These are phyloP conservation scores for Drosophila carrolli DNA, from an alignment of 1,140 invertebrate genomes.

Conservation along the genomic window DNA sequence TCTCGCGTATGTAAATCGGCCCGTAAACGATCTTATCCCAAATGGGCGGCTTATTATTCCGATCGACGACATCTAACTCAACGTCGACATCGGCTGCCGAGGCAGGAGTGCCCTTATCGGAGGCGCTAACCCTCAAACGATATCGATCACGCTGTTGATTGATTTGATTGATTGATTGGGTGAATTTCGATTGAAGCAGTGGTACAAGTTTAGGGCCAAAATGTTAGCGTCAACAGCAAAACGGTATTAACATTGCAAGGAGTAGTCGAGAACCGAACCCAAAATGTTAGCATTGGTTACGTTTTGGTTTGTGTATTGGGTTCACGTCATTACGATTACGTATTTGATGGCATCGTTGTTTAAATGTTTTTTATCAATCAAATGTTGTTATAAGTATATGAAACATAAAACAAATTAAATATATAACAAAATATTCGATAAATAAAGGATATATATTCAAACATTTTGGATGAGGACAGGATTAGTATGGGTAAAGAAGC, in stretches of 20 bases:
- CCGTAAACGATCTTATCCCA: conserved; percentile 97
- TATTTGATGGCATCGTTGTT: conserved; percentile 76
- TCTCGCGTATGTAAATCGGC: conserved; percentile 98
- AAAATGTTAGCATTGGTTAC: conserved; percentile 59
- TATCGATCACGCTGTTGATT: conserved; percentile 95
- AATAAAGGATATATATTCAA: conserved; percentile 16
- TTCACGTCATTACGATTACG: conserved; percentile 68
- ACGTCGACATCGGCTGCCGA: conserved; percentile 97
- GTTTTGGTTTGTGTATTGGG: conserved; percentile 60
- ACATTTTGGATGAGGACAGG: conserved; percentile 21
- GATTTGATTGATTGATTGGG: conserved; percentile 43
- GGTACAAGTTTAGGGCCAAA: conserved; percentile 10
- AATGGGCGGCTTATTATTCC: conserved; percentile 98
- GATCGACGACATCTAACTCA: conserved; percentile 98
- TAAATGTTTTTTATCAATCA: conserved; percentile 35
- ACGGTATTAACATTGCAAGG: conserved; percentile 25
- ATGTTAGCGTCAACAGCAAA: conserved; percentile 39
- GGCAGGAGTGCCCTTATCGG: conserved; percentile 94
- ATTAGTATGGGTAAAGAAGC: conserved; percentile 30
- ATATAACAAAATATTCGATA: conserved; percentile 23
- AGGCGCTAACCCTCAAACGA: conserved; percentile 96
- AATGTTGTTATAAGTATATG: conserved; percentile 47
- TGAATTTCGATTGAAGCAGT: conserved; percentile 41
- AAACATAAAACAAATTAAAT: conserved; percentile 65
- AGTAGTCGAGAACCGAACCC: conserved; percentile 54